phyloP scores from a whole-genome alignment of 2,797 vertebrate species.

The Labroides dimidiatus region DNA sequence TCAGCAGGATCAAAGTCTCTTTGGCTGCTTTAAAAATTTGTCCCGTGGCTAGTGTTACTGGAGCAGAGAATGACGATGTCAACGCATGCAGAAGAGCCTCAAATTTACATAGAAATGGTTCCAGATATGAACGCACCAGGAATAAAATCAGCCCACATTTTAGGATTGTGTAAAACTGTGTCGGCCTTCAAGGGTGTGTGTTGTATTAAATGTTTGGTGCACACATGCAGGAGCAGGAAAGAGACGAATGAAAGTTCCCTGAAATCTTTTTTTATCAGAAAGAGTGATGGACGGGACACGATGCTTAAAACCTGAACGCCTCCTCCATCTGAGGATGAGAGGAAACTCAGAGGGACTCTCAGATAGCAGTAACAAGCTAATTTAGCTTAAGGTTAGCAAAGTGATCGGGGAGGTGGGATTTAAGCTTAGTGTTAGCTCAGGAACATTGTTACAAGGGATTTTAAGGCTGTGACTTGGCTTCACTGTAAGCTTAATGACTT shows the following conservation, averaged over 20 bases:
- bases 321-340: background rate
- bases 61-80: conserved; percentile 60
- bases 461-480: background rate
- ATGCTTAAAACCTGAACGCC: too few species aligned
- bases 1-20: conserved; percentile 70
- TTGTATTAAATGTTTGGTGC: background rate
- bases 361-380: conserved; percentile 5
- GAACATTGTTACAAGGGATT: conserved; percentile 8
- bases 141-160: conserved; percentile 47
- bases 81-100: conserved; percentile 51
- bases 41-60: conserved; percentile 47
- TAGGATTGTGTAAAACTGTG: conserved; percentile 29
- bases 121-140: conserved; percentile 45
- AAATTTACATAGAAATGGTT: conserved; percentile 73
- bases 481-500: conserved; percentile 14
- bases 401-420: background rate
- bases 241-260: background rate
- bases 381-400: conserved; percentile 6
- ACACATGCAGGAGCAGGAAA: background rate
- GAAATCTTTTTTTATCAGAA: background rate
- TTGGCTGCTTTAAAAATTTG: conserved; percentile 48
- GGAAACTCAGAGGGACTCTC: conserved; percentile 3
- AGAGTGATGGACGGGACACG: too few species aligned
- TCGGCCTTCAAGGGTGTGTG: background rate
- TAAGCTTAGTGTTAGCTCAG: conserved; percentile 3